Evolutionary conservation across 2,888 invertebrate genomes (phyloP).

Genomic region (Chalcis sispes): DNA sequence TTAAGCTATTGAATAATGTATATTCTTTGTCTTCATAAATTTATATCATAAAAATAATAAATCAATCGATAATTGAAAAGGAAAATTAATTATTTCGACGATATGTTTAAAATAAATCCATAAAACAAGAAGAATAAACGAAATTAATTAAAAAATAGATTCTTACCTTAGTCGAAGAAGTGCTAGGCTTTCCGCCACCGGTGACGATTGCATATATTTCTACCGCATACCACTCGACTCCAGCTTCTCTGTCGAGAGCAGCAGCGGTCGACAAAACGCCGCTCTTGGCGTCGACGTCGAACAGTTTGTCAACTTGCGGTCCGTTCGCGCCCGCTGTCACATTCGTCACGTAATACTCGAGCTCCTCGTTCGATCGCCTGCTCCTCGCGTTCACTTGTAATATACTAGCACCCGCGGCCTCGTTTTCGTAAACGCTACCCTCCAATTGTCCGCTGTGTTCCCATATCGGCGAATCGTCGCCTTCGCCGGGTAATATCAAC

Average conservation of each 20-base stretch:
- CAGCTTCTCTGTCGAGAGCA: conserved; percentile 89
- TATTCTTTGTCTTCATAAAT: too few species aligned
- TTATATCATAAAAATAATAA: too few species aligned
- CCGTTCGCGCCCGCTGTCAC: conserved; percentile 83
- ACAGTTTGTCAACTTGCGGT: conserved; percentile 90
- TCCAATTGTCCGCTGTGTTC: conserved; percentile 81
- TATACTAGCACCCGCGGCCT: conserved; percentile 90
- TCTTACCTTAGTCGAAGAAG: conserved; percentile 90
- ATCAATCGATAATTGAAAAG: too few species aligned
- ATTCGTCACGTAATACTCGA: conserved; percentile 95
- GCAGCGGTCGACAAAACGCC: conserved; percentile 92
- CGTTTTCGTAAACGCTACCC: conserved; percentile 92
- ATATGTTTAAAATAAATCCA: not conserved
- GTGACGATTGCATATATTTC: conserved; percentile 90
- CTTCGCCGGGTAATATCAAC: conserved; percentile 84
- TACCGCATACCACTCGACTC: conserved; percentile 88
- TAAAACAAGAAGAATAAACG: not conserved
- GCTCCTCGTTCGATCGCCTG: conserved; percentile 79
- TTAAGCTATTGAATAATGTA: too few species aligned
- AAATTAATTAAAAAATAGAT: conserved; percentile 1
- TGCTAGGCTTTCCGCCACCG: conserved; percentile 82
- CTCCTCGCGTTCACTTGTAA: conserved; percentile 87
- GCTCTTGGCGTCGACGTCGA: conserved; percentile 92
- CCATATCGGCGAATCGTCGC: conserved; percentile 72
- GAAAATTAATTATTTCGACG: not conserved